These are phyloP conservation scores for Lysiphlebus fabarum DNA, from an alignment of 1,140 invertebrate species.

Conservation along the genomic window DNA sequence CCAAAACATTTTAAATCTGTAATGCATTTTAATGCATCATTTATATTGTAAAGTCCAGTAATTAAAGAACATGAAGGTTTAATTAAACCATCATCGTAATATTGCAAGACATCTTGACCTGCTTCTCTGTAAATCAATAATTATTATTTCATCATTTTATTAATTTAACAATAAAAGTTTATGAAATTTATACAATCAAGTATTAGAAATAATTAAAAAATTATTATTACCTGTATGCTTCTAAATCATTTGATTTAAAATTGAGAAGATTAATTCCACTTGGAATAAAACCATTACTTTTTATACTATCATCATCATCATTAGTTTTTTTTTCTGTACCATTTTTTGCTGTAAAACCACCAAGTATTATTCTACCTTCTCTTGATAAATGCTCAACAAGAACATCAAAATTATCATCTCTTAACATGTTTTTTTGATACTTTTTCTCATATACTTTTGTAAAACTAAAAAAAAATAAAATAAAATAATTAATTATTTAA, in stretches of 20 bases:
- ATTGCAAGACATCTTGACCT: constrained; percentile 44
- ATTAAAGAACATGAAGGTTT: constrained; percentile 36
- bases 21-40: constrained; percentile 39
- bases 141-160: constrained; percentile 10
- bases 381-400: constrained; percentile 44
- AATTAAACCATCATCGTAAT: constrained; percentile 46
- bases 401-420: constrained; percentile 45
- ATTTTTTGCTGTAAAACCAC: constrained; percentile 55
- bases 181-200: background rate
- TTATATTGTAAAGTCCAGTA: constrained; percentile 39
- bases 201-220: background rate
- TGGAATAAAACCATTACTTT: constrained; percentile 50
- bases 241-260: constrained; percentile 52
- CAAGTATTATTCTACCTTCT: constrained; percentile 56
- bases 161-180: background rate
- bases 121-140: constrained; percentile 35
- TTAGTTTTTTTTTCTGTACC: constrained; percentile 23
- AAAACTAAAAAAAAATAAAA: constrained; percentile 40
- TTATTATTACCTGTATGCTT: constrained; percentile 52
- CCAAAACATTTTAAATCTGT: constrained; percentile 38
- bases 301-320: constrained; percentile 38
- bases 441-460: constrained; percentile 41
- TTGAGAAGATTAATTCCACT: constrained; percentile 59
- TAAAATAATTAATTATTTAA: constrained; percentile 16
- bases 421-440: constrained; percentile 35